Percentiles rank a stretch among this genome's conserved stretches.
Evolutionary conservation across 2,113 vertebrate genomes (phyloP).

Genomic region (Holacanthus passer): DNA sequence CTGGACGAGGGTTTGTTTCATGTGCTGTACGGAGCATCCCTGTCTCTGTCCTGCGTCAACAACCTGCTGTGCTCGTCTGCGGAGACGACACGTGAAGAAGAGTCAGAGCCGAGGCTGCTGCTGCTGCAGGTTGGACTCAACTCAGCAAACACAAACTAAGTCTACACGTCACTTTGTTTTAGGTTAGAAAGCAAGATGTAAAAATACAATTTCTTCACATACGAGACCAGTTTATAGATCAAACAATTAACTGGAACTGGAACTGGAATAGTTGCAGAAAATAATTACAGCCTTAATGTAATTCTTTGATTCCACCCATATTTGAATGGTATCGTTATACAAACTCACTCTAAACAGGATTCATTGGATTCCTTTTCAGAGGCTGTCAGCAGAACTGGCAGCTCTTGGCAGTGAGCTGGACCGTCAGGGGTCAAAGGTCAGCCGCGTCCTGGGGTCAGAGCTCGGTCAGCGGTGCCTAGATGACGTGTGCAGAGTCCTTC

Average conservation of each 20-base stretch:
- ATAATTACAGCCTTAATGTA: too few species aligned
- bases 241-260: too few species aligned
- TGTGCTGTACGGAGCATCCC: constrained; percentile 82
- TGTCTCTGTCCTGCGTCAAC: constrained; percentile 84
- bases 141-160: not conserved
- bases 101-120: constrained; percentile 75
- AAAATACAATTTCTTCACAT: too few species aligned
- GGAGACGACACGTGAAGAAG: constrained; percentile 68
- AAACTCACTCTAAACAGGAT: not conserved
- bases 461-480: constrained; percentile 80
- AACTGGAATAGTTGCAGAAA: too few species aligned
- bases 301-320: too few species aligned
- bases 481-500: constrained; percentile 78
- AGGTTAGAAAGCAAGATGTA: too few species aligned
- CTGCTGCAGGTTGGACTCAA: constrained; percentile 65
- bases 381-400: constrained; percentile 84
- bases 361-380: constrained; percentile 73
- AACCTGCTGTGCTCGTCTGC: constrained; percentile 79
- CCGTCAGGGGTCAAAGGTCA: constrained; percentile 83
- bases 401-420: constrained; percentile 83
- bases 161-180: too few species aligned
- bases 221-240: too few species aligned
- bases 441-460: constrained; percentile 70
- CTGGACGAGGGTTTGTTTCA: constrained; percentile 89
- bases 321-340: too few species aligned